Base-by-base conservation (phyloP, 2,888 invertebrate genomes). In the Alsophila aescularia region DNA sequence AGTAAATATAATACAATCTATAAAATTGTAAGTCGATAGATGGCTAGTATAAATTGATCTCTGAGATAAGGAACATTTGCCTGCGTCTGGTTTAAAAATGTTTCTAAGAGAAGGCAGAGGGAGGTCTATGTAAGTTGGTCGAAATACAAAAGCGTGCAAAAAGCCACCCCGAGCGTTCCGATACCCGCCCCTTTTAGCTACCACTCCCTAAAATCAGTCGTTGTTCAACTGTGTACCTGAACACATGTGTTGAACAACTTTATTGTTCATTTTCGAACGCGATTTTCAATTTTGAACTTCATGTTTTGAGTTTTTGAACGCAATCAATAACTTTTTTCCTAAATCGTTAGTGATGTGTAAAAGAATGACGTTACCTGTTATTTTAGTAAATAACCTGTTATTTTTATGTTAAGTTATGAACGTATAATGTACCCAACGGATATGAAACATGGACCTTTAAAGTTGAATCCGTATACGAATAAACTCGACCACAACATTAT, bases 351-450 rank as follows among this genome's bases (percentile, higher is more conserved):
- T 62, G 60, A 54, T 13, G 63, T 55, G 55, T 39, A 35, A 8
- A 6, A 48, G 31, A 5, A 42, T 45, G 48, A 34, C 41, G 13
- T 44, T 44, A 29, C 21, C 18, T 15, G 13, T 2, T 36, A 36
- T 52, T 29, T 18, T 24, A 41, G 21, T 14, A 18, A 37, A 34
- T 36, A 18, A 27, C 31, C 6, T 37, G 27, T 16, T 42, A 31
- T n/a, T 51, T 37, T 43, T 12, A 18, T 58, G 44, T 32, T 48
- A 52, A 29, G 60, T 60, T 54, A 75, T 77, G 73, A 71, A 60
- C 61, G 65, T 85, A 89, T 83, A 77, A 91, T 91, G 90, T 88
- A 88, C 84, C 90, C 90, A 40, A 85, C 83, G 66, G 89, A 87
- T 75, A 64, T 83, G 10, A 90, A 88, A 74, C 79, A 90, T 85